phyloP scores from a whole-genome alignment of 2,113 vertebrate genomes.

The Paradisaea rubra region DNA sequence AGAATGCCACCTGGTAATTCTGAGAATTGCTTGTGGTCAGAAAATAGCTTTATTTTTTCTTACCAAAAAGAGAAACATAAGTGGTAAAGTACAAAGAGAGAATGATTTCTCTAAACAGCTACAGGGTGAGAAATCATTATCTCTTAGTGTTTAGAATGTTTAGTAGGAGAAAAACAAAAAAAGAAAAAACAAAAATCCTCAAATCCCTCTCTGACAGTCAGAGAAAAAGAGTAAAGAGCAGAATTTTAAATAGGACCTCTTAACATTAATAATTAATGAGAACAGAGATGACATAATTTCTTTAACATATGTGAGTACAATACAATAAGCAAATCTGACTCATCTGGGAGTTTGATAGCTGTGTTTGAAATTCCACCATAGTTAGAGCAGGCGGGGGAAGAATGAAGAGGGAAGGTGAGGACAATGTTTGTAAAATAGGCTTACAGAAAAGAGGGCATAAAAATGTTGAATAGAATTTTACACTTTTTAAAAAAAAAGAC shows the following conservation, averaged over 20 bases:
- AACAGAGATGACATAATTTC: constrained; percentile 13
- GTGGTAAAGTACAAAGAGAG: background rate
- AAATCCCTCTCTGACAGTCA: background rate
- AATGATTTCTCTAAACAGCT: constrained; percentile 26
- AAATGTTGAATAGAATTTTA: background rate
- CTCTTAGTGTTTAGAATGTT: constrained; percentile 25
- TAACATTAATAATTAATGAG: constrained; percentile 45
- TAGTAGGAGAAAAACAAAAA: constrained; percentile 11
- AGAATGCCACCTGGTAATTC: background rate
- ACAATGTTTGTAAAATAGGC: background rate
- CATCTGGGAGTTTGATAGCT: constrained; percentile 40
- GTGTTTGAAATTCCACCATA: constrained; percentile 41
- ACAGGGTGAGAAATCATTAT: background rate
- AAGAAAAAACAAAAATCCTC: fast-evolving
- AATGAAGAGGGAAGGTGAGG: background rate
- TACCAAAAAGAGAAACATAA: background rate
- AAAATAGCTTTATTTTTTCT: background rate
- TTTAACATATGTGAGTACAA: background rate
- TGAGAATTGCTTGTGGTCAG: background rate
- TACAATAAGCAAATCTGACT: constrained; percentile 43
- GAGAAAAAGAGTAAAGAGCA: background rate
- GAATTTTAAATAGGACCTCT: constrained; percentile 46
- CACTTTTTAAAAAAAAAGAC: background rate
- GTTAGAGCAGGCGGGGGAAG: background rate
- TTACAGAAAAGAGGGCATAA: background rate